Percentiles rank a stretch among this genome's conserved stretches.
These are phyloP conservation scores for Plectus sambesii DNA, from an alignment of 1,140 invertebrate species.

Conservation along the genomic window DNA sequence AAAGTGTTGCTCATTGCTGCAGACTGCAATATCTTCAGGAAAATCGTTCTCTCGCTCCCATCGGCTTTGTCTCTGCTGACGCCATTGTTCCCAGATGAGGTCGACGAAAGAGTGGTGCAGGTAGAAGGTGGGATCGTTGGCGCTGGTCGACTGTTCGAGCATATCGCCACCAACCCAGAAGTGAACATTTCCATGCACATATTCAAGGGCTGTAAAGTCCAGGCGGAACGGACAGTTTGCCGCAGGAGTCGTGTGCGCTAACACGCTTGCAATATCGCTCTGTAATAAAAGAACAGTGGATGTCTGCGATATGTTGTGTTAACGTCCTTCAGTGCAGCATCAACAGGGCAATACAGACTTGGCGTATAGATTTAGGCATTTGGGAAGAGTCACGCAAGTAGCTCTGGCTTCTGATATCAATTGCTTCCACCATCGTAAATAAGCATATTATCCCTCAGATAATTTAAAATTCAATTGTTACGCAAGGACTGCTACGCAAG, in stretches of 20 bases:
- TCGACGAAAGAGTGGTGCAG: constrained; percentile 47
- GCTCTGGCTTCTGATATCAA: too few species aligned
- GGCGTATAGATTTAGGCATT: too few species aligned
- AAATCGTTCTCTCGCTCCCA: constrained; percentile 17
- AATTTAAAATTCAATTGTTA: too few species aligned
- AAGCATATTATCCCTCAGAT: too few species aligned
- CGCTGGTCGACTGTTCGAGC: constrained; percentile 22
- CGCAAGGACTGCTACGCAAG: too few species aligned
- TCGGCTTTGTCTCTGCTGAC: constrained; percentile 24
- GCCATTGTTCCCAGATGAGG: constrained; percentile 30
- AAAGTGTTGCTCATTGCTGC: constrained; percentile 40
- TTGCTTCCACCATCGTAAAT: too few species aligned
- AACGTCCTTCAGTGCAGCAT: too few species aligned
- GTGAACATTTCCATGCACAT: constrained; percentile 39
- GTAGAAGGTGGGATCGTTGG: constrained; percentile 36
- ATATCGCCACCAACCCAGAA: constrained; percentile 38
- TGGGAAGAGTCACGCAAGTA: too few species aligned
- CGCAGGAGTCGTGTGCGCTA: constrained; percentile 24
- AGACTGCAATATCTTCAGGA: constrained; percentile 20
- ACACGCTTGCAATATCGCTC: constrained; percentile 19
- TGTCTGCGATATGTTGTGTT: too few species aligned
- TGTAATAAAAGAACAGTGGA: constrained; percentile 24
- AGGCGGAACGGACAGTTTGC: constrained; percentile 17
- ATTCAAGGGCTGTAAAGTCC: constrained; percentile 30
- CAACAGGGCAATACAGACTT: too few species aligned